These are phyloP conservation scores for Gnathonemus longibarbis DNA, from an alignment of 2,113 vertebrate species.

Conservation along the genomic window DNA sequence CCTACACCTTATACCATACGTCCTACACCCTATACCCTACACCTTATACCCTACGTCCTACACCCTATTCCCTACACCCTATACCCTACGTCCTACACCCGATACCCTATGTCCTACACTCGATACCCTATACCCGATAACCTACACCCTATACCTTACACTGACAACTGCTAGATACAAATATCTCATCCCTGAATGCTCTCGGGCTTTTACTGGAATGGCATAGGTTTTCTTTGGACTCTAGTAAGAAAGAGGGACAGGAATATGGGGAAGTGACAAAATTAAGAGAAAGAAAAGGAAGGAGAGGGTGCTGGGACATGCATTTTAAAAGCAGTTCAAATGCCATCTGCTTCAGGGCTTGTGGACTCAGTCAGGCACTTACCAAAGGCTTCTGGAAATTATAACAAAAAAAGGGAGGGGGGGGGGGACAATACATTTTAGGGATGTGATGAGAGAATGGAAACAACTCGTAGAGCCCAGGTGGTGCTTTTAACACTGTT, in stretches of 20 bases:
- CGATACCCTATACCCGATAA: neutral
- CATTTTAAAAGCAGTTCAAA: constrained; percentile 69
- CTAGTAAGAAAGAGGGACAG: constrained; percentile 11
- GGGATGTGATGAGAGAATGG: constrained; percentile 17
- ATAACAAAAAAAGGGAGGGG: constrained; percentile 55
- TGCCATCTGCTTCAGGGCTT: constrained; percentile 76
- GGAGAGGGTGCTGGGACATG: constrained; percentile 61
- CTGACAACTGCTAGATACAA: neutral
- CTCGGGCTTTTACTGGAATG: neutral
- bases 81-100: neutral
- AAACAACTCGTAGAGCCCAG: neutral
- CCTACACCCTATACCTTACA: neutral
- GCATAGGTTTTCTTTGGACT: constrained; percentile 13
- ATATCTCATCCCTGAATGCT: neutral
- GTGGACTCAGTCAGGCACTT: constrained; percentile 70
- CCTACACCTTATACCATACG: too few relatives aligned
- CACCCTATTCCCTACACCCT: neutral
- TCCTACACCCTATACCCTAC: too few relatives aligned
- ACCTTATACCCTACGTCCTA: too few relatives aligned
- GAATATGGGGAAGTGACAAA: constrained; percentile 17
- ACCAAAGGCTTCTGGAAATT: constrained; percentile 96
- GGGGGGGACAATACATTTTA: constrained; percentile 45
- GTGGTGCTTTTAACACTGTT: neutral
- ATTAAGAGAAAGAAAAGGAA: constrained; percentile 11
- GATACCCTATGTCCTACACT: neutral